Evolutionary conservation across 2,888 invertebrate species (phyloP).

Genomic region (Hecatera dysodea): DNA sequence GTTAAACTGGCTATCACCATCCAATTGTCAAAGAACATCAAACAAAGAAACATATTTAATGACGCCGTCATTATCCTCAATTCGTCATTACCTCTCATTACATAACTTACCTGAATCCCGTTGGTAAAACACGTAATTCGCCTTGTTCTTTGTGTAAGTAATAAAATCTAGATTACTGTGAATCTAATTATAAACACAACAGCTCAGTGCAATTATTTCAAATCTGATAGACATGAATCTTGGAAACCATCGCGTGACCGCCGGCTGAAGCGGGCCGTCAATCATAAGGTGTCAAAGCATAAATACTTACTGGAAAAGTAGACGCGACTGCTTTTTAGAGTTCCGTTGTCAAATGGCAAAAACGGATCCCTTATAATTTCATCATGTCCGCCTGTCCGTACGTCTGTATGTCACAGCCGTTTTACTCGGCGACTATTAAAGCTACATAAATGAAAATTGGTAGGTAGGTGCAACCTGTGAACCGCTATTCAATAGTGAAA

Average conservation of each 20-base stretch:
- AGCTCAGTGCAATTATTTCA: slow-evolving; percentile 70
- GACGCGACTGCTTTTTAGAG: slow-evolving; percentile 50
- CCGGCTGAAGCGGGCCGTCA: slow-evolving; percentile 62
- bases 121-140: slow-evolving; percentile 59
- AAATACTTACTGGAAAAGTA: slow-evolving; percentile 47
- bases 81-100: slow-evolving; percentile 51
- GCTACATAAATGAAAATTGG: too few relatives aligned
- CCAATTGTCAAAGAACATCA: slow-evolving; percentile 51
- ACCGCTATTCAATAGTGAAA: too few relatives aligned
- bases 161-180: slow-evolving; percentile 68
- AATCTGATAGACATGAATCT: slow-evolving; percentile 70
- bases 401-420: too few relatives aligned
- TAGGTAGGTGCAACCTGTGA: too few relatives aligned
- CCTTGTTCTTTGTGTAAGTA: slow-evolving; percentile 53
- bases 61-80: slow-evolving; percentile 47
- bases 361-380: too few relatives aligned
- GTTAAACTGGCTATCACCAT: slow-evolving; percentile 54
- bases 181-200: slow-evolving; percentile 68
- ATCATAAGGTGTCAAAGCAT: slow-evolving; percentile 63
- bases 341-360: too few relatives aligned
- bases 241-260: slow-evolving; percentile 71
- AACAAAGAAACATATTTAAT: slow-evolving; percentile 51
- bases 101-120: slow-evolving; percentile 45
- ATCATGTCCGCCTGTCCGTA: too few relatives aligned
- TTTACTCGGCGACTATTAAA: too few relatives aligned